Percentiles rank a stretch among this genome's conserved stretches.
Evolutionary conservation across 2,113 vertebrate species (phyloP).

Genomic region (Ctenodactylus gundi): DNA sequence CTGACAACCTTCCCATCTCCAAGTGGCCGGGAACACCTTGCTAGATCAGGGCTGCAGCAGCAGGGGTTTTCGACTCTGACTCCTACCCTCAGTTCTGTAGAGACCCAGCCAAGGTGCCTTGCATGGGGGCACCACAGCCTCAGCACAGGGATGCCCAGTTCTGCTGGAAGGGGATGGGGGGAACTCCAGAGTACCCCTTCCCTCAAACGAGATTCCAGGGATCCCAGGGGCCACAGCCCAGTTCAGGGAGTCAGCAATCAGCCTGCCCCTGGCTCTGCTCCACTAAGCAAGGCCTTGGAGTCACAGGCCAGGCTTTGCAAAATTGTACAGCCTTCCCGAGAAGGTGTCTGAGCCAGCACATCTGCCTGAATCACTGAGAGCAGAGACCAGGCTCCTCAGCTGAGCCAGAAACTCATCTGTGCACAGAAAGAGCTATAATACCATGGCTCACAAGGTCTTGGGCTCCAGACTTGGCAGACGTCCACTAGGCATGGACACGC

Average conservation of each 20-base stretch:
- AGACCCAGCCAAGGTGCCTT: background rate
- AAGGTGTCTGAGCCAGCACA: background rate
- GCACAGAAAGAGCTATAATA: too few relatives aligned
- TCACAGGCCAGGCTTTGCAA: background rate
- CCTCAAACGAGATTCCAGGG: too few relatives aligned
- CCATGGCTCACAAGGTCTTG: background rate
- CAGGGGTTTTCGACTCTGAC: too few relatives aligned
- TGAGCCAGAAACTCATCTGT: too few relatives aligned
- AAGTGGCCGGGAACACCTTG: background rate
- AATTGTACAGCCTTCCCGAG: rapidly evolving
- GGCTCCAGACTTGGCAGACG: too few relatives aligned
- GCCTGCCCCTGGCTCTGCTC: background rate
- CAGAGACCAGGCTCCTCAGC: background rate
- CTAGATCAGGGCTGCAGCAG: background rate
- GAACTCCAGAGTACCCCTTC: too few relatives aligned
- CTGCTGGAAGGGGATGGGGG: background rate
- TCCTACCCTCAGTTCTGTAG: background rate
- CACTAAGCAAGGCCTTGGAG: rapidly evolving
- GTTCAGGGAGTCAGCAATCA: background rate
- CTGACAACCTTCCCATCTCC: background rate
- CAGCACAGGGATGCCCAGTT: background rate
- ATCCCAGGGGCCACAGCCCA: rapidly evolving
- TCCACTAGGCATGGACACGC: background rate
- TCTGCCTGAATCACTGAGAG: background rate
- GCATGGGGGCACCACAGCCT: too few relatives aligned